Evolutionary conservation across 2,797 vertebrate species (phyloP).

Genomic region (Lutjanus campechanus): DNA sequence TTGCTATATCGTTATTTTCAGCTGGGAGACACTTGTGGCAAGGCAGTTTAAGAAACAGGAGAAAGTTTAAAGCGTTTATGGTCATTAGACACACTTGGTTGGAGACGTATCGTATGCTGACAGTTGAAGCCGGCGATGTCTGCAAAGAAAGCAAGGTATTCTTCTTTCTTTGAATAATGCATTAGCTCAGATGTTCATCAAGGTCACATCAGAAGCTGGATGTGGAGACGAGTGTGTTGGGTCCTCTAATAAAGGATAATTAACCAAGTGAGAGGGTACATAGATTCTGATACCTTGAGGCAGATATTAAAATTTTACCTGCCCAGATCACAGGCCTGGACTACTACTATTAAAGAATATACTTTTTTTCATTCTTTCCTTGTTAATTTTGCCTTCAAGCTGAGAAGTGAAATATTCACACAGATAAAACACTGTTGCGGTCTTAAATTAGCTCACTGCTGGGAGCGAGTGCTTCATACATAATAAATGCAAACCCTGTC

Average conservation of each 20-base stretch:
- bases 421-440: constrained; percentile 75
- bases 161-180: constrained; percentile 80
- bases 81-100: constrained; percentile 73
- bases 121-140: constrained; percentile 68
- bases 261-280: constrained; percentile 61
- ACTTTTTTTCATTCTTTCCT: constrained; percentile 45
- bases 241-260: constrained; percentile 78
- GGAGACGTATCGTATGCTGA: constrained; percentile 61
- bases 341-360: constrained; percentile 56
- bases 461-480: constrained; percentile 75
- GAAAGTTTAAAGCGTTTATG: constrained; percentile 77
- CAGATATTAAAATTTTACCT: constrained; percentile 66
- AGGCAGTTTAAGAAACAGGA: constrained; percentile 57
- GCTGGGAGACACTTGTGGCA: constrained; percentile 73
- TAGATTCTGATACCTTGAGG: constrained; percentile 53
- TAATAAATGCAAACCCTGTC: constrained; percentile 78
- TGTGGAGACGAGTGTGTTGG: constrained; percentile 48
- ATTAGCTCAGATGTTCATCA: constrained; percentile 76
- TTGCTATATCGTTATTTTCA: constrained; percentile 72
- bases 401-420: constrained; percentile 78
- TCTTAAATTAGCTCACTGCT: constrained; percentile 72
- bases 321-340: constrained; percentile 41
- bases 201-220: constrained; percentile 68
- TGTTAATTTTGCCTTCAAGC: constrained; percentile 76
- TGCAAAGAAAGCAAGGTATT: constrained; percentile 72